Conservation (phyloP, 2,888 invertebrate genomes). For the Chouioia cunea region DNA sequence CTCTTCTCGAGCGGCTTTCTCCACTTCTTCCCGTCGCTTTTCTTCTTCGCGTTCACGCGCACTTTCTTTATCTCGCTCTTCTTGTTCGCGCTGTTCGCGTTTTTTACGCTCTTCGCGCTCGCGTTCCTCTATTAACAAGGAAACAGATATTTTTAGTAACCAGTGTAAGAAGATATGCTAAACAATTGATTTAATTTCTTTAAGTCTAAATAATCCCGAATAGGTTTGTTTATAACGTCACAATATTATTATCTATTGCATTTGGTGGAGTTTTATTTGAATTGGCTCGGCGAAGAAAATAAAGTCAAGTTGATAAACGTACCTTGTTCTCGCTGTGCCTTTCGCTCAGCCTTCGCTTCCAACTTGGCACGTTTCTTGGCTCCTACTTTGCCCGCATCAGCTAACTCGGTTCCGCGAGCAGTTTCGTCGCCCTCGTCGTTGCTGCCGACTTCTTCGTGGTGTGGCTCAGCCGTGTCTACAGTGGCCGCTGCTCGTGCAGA, state of each 20-base stretch:
- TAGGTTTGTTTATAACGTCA: background rate
- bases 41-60: slow-evolving; percentile 81
- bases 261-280: background rate
- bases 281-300: background rate
- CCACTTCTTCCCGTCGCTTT: slow-evolving; percentile 79
- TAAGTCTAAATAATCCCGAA: background rate
- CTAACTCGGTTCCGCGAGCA: slow-evolving; percentile 69
- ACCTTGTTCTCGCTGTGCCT: slow-evolving; percentile 78
- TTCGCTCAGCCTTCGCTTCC: slow-evolving; percentile 92
- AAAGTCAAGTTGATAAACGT: background rate
- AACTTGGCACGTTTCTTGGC: slow-evolving; percentile 95
- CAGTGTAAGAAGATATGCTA: no score
- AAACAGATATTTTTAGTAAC: background rate
- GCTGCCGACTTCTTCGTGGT: slow-evolving; percentile 67
- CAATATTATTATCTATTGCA: no score
- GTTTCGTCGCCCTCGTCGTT: slow-evolving; percentile 72
- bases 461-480: slow-evolving; percentile 62
- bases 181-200: slow-evolving; percentile 4
- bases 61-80: slow-evolving; percentile 81
- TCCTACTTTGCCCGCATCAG: slow-evolving; percentile 80
- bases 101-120: slow-evolving; percentile 85
- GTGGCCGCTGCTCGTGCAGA: slow-evolving; percentile 51
- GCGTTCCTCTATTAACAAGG: slow-evolving; percentile 74
- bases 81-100: slow-evolving; percentile 80
- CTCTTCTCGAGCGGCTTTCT: slow-evolving; percentile 82